phyloP scores from a whole-genome alignment of 92 coral and sea anemone genomes.

The Epizoanthus stellaris region DNA sequence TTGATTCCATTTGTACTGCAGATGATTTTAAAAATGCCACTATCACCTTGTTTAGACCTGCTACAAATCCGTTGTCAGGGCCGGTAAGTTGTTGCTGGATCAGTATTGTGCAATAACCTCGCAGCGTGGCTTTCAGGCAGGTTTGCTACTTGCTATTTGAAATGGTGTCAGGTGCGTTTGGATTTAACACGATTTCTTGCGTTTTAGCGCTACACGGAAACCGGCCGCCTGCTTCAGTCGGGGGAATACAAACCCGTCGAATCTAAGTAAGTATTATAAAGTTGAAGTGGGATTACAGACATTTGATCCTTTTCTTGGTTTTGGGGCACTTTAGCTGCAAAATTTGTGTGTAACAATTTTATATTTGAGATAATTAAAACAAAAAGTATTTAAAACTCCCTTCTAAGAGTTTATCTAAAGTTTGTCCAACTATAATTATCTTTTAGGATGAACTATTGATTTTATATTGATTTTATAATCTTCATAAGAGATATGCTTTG shows the following conservation, averaged over 20 bases:
- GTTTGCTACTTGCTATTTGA: not conserved
- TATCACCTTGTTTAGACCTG: constrained; percentile 89
- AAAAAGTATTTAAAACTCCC: too few species aligned
- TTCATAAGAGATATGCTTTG: too few species aligned
- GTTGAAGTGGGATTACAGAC: too few species aligned
- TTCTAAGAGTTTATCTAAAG: too few species aligned
- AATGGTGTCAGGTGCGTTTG: not conserved
- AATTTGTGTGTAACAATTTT: too few species aligned
- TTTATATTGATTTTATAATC: too few species aligned
- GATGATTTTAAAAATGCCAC: constrained; percentile 90
- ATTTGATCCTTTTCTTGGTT: too few species aligned
- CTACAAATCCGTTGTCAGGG: constrained; percentile 88
- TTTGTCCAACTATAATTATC: too few species aligned
- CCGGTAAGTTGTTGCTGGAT: constrained; percentile 67
- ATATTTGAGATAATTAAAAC: too few species aligned
- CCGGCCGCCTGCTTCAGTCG: constrained; percentile 76
- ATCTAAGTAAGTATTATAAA: constrained; percentile 65
- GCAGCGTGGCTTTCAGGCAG: not conserved
- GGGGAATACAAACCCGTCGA: constrained; percentile 83
- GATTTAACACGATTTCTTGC: not conserved
- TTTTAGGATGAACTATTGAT: too few species aligned
- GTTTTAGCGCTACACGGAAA: constrained; percentile 79
- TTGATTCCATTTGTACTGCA: constrained; percentile 52
- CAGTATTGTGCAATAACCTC: too few species aligned
- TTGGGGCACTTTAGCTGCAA: too few species aligned